Evolutionary conservation across 2,888 invertebrate species (phyloP).

Genomic region (Sussaba pulchella): DNA sequence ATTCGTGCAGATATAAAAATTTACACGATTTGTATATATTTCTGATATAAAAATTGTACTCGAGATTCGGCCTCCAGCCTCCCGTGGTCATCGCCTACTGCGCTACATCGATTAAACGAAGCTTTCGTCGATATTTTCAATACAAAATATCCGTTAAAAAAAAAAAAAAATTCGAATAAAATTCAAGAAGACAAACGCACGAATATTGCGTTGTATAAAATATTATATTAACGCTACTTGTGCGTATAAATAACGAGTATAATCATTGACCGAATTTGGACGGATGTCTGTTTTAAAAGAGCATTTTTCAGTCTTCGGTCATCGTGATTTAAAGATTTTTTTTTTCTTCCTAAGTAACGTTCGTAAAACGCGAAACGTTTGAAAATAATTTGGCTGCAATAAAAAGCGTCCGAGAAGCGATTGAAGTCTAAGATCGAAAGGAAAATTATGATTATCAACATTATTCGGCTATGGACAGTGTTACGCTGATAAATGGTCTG

Average conservation of each 20-base stretch:
- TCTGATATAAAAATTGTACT: slow-evolving; percentile 48
- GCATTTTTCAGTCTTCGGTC: slow-evolving; percentile 78
- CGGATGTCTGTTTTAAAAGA: slow-evolving; percentile 73
- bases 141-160: slow-evolving; percentile 35
- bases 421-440: background rate
- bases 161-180: slow-evolving; percentile 43
- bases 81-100: background rate
- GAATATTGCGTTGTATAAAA: slow-evolving; percentile 3
- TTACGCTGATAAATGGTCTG: background rate
- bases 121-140: background rate
- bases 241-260: slow-evolving; percentile 26
- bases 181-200: slow-evolving; percentile 2
- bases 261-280: slow-evolving; percentile 75
- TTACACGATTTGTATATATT: slow-evolving; percentile 14
- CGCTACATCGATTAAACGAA: slow-evolving; percentile 1
- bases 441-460: background rate
- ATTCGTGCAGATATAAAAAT: slow-evolving; percentile 20
- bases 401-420: background rate
- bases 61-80: slow-evolving; percentile 15
- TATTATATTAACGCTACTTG: slow-evolving; percentile 16
- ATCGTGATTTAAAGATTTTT: slow-evolving; percentile 50
- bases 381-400: slow-evolving; percentile 9
- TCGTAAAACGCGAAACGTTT: background rate
- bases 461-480: background rate
- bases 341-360: background rate